Base-by-base conservation (phyloP, 2,797 vertebrate genomes). In the Sebastes nivosus region DNA sequence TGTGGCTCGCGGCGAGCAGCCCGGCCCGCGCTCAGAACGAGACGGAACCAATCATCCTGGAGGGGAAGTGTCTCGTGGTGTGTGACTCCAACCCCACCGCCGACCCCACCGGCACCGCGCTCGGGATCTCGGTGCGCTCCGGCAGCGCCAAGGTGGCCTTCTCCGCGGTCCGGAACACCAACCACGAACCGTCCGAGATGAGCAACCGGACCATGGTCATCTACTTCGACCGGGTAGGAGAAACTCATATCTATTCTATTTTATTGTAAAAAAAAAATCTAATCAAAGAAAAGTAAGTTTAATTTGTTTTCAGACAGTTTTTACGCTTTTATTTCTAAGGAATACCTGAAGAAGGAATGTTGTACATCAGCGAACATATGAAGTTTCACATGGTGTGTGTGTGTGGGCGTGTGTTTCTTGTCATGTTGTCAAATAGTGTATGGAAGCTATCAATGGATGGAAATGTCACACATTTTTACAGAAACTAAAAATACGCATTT, bases 131-230 rank as follows among this genome's bases (percentile, higher is more conserved):
- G 1, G 98, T 99, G 95, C 97, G 98, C 85, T 98, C 98, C 0
- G 98, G 97, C 59, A 99, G 96, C 95, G 97, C 98, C 90, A 99
- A 99, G 93, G 97, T 99, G 93, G 98, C 98, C 57, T 99, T 99
- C 95, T 99, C 98, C 38, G 98, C 97, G 70, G 97, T 97, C 59
- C 95, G 98, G 79, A 99, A 97, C 97, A 99, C 98, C 90, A 99
- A 99, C 96, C 98, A 99, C 80, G 98, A 99, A 82, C 98, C 98
- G 58, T 99, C 98, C 55, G 98, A 99, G 96, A 99, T 99, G 98
- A 99, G 97, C 94, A 99, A 98, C 91, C 96, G 97, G 78, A 98
- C 98, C 72, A 99, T 99, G 98, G 97, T 98, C 92, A 99, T 99
- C 94, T 99, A 99, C 95, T 99, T 99, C 89, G 98, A 99, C 93